Base-by-base conservation (phyloP, 2,888 invertebrate genomes). In the Luperina testacea region DNA sequence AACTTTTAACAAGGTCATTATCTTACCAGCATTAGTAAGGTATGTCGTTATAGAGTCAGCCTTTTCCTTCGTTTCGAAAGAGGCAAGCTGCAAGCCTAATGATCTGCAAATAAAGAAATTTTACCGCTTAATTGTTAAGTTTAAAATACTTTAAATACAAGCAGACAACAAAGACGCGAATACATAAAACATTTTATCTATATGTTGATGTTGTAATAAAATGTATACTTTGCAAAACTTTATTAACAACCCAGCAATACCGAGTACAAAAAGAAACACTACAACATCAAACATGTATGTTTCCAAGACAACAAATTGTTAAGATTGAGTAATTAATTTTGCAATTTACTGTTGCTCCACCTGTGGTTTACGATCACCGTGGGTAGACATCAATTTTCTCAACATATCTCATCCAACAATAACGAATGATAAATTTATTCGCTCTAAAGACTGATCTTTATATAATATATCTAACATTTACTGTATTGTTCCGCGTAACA, bases 21-120 rank as follows among this genome's bases (percentile, higher is more conserved):
- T 70, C 84, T 82, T 94, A 97, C 98, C 98, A 92, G 98, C 98
- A 95, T 98, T 98, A 90, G 97, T 98, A 80, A 99, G 97, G 94
- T 98, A 99, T 87, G 98, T 98, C 75, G 98, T 98, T 97, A 99
- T 98, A 69, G 98, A 98, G 93, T 98, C 98, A 8, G 98, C 98
- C 94, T 99, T 98, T 95, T 99, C 98, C 93, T 98, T 98, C 15
- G 98, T 98, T 95, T 98, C 98, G 91, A 98, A 98, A 24, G 98
- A 98, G 70, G 98, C 98, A 91, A 99, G 96, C 92, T 98, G 98
- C 88, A 99, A 96, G 42, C 98, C 99, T 91, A 98, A 96, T 78
- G 98, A 98, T 91, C 98, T 97, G 96, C 27, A 80, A 87, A 75
- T 81, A 95, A 92, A 89, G 13, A 67, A 57, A 78, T 24, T 13